A percentile compares a stretch with the other conserved stretches of the same genome.
Evolutionary conservation across 2,113 vertebrate species (phyloP).

Genomic region (Malurus cyaneus): DNA sequence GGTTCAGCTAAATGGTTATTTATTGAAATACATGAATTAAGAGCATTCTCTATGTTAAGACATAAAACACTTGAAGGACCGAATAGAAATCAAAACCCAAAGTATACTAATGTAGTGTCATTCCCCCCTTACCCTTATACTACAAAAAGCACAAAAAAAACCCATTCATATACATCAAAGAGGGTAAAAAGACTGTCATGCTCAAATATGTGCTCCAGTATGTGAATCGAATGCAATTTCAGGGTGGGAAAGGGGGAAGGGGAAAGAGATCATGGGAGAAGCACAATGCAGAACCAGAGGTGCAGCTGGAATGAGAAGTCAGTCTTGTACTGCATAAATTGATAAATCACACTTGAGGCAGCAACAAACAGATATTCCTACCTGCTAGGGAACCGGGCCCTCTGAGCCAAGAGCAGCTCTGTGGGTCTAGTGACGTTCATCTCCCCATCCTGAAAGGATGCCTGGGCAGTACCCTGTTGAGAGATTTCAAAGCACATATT

Average conservation of each 20-base stretch:
- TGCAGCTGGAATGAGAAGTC: not conserved
- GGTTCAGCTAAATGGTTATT: not conserved
- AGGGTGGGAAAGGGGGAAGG: not conserved
- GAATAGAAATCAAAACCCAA: not conserved
- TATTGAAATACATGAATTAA: not conserved
- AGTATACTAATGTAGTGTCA: not conserved
- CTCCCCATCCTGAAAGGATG: conserved; percentile 65
- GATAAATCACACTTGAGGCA: not conserved
- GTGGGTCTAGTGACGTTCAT: conserved; percentile 46
- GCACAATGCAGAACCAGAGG: not conserved
- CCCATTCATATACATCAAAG: fast-evolving
- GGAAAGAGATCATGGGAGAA: not conserved
- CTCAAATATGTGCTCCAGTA: not conserved
- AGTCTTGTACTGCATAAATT: not conserved
- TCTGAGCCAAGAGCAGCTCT: conserved; percentile 50
- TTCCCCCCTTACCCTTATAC: not conserved
- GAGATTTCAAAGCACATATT: conserved; percentile 48
- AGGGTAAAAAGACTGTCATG: not conserved
- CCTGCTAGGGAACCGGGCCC: conserved; percentile 61
- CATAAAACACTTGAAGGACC: not conserved
- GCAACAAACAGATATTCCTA: conserved; percentile 28
- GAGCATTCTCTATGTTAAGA: not conserved
- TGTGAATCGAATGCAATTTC: not conserved
- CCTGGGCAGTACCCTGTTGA: conserved; percentile 65
- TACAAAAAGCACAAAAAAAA: not conserved